phyloP scores from a whole-genome alignment of 2,888 invertebrate species.

The Thyatira batis region DNA sequence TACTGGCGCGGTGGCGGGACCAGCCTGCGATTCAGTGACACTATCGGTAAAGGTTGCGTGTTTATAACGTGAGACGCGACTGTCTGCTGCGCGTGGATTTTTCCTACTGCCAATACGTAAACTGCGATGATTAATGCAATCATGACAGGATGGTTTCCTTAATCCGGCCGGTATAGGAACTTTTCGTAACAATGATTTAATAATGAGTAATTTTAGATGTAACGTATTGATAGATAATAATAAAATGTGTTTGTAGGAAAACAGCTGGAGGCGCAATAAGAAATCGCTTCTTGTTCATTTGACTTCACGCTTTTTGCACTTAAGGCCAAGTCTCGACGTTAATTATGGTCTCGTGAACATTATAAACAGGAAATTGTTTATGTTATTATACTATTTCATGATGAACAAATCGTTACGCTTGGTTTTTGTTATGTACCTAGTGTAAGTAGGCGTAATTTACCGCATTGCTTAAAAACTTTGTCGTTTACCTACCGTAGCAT shows the following conservation, averaged over 20 bases:
- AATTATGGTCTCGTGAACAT: slow-evolving; percentile 24
- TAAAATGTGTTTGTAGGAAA: slow-evolving; percentile 48
- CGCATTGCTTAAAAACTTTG: too few species aligned
- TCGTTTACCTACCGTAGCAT: too few species aligned
- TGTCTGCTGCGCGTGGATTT: slow-evolving; percentile 41
- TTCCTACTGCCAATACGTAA: slow-evolving; percentile 40
- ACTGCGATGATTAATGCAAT: slow-evolving; percentile 43
- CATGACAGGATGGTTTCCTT: slow-evolving; percentile 37
- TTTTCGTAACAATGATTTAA: slow-evolving; percentile 12
- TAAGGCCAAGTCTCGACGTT: slow-evolving; percentile 45
- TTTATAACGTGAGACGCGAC: slow-evolving; percentile 31
- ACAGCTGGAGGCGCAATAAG: slow-evolving; percentile 57
- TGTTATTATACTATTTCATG: background rate
- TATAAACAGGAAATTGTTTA: background rate
- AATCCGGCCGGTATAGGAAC: slow-evolving; percentile 19
- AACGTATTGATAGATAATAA: slow-evolving; percentile 18
- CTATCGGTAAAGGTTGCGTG: slow-evolving; percentile 16
- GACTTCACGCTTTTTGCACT: slow-evolving; percentile 59
- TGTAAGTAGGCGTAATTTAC: too few species aligned
- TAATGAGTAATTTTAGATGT: slow-evolving; percentile 15
- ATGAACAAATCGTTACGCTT: background rate
- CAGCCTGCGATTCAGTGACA: slow-evolving; percentile 20
- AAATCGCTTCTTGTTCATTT: slow-evolving; percentile 46
- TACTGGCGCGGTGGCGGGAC: slow-evolving; percentile 21
- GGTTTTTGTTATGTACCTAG: background rate